A percentile compares a stretch with the other conserved stretches of the same genome.
Conservation (phyloP, 1,140 invertebrate genomes). For the Fopius arisanus region DNA sequence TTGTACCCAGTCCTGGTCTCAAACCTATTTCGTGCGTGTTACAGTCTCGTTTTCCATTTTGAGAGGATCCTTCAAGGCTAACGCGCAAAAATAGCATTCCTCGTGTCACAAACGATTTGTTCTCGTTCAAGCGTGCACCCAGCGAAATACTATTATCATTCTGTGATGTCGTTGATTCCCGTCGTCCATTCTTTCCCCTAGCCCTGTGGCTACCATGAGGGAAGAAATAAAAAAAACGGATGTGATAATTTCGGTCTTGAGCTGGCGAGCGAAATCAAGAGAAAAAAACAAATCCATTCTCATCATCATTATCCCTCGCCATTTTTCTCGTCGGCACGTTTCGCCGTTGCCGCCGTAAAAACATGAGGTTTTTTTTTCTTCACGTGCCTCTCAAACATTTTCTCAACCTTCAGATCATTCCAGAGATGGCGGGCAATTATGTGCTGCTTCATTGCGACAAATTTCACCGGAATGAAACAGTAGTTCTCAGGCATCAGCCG, state of each 20-base stretch:
- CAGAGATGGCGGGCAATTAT: neutral
- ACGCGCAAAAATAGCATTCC: conserved; percentile 14
- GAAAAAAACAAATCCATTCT: neutral
- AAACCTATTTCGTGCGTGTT: conserved; percentile 1
- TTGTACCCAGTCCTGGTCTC: neutral
- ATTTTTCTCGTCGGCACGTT: neutral
- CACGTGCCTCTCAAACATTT: no score
- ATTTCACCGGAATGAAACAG: neutral
- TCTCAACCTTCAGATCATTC: neutral
- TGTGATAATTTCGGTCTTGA: neutral
- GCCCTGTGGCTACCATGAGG: neutral
- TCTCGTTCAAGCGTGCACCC: neutral
- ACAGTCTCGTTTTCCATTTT: conserved; percentile 11
- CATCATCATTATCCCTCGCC: neutral
- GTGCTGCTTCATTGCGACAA: neutral
- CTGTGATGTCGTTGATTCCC: neutral
- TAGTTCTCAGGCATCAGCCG: neutral
- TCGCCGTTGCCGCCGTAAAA: neutral
- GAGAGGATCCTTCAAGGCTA: conserved; percentile 8
- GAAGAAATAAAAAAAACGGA: neutral
- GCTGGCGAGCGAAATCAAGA: neutral
- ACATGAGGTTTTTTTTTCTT: neutral
- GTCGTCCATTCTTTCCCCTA: neutral
- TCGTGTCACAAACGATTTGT: conserved; percentile 6
- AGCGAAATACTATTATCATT: neutral